Percentiles rank a stretch among this genome's conserved stretches.
Conservation (phyloP, 2,888 invertebrate species). For the Cacoxenus indagator region DNA sequence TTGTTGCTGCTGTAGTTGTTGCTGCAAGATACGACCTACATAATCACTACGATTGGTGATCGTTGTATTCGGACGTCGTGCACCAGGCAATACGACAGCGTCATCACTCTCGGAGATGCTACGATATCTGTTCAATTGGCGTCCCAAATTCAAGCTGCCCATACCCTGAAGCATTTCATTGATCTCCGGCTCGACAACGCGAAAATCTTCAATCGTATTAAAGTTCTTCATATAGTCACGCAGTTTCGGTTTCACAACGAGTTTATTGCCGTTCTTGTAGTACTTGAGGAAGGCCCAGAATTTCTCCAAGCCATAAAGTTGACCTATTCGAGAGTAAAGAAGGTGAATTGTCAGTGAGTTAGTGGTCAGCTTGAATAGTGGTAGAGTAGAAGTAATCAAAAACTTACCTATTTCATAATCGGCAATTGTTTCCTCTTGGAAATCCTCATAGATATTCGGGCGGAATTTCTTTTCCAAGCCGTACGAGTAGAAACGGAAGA, state of each 20-base stretch:
- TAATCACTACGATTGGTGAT: conserved; percentile 71
- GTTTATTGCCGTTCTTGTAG: conserved; percentile 84
- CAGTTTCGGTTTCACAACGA: conserved; percentile 82
- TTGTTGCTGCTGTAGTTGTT: conserved; percentile 57
- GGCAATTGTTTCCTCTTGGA: conserved; percentile 90
- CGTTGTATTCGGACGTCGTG: conserved; percentile 67
- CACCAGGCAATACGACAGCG: conserved; percentile 57
- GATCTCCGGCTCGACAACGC: conserved; percentile 78
- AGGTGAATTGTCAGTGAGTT: background rate
- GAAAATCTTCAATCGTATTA: conserved; percentile 90
- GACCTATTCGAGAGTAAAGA: conserved; percentile 74
- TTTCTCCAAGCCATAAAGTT: conserved; percentile 97
- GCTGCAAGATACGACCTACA: conserved; percentile 64
- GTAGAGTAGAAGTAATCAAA: background rate
- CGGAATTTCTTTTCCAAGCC: conserved; percentile 97
- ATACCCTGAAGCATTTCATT: conserved; percentile 75
- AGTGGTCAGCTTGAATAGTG: background rate
- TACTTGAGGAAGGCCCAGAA: conserved; percentile 99
- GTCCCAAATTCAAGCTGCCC: conserved; percentile 71
- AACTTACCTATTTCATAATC: conserved; percentile 88
- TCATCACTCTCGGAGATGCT: conserved; percentile 78
- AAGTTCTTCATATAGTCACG: conserved; percentile 82
- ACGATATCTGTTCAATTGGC: conserved; percentile 75
- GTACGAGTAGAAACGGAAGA: conserved; percentile 98
- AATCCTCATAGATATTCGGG: conserved; percentile 94